Evolutionary conservation across 1,140 invertebrate genomes (phyloP), one percentile per base, ranked within the genome.

Genomic region (Bombus polaris): DNA sequence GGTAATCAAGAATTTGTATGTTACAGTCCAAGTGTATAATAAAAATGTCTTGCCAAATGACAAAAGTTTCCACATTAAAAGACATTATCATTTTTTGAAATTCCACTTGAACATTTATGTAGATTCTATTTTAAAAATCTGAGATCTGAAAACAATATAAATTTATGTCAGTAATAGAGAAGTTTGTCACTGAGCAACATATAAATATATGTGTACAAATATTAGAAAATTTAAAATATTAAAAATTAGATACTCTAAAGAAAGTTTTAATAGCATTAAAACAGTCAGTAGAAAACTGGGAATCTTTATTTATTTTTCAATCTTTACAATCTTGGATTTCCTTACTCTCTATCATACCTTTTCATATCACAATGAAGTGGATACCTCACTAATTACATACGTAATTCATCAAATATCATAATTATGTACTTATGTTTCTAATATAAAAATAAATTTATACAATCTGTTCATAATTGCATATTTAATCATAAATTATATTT

Each of bases 221-320:
- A 39, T 53, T 59, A 25, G 10, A 10, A 70, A 22, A 53, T 39
- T 37, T 28, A 68, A 84, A 12, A 80, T 35, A 1, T 59, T 66
- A 70, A 18, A 42, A 57, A 75, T 76, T 78, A 37, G 68, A 89
- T 66, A 79, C 10, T 78, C 71, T 42, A 86, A 66, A 71, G 22
- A 85, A 78, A 65, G 35, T 71, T 68, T 53, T 68, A 39, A 75
- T n/a, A 81, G 18, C 37, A 44, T 77, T 57, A 35, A 44, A 82
- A 88, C 59, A 42, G 53, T 66, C 72, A 77, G 73, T 90, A 86
- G 18, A 88, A 90, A 90, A 90, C 8, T 86, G 44, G 74, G 59
- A 83, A 90, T 73, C 53, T 90, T 90, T 90, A 90, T 90, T 90
- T 90, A 90, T 90, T 90, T 37, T 86, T 88, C 32, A 90, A 85